Base-by-base conservation (phyloP, 1,140 invertebrate genomes). In the Ceratoteleas bidentatus region DNA sequence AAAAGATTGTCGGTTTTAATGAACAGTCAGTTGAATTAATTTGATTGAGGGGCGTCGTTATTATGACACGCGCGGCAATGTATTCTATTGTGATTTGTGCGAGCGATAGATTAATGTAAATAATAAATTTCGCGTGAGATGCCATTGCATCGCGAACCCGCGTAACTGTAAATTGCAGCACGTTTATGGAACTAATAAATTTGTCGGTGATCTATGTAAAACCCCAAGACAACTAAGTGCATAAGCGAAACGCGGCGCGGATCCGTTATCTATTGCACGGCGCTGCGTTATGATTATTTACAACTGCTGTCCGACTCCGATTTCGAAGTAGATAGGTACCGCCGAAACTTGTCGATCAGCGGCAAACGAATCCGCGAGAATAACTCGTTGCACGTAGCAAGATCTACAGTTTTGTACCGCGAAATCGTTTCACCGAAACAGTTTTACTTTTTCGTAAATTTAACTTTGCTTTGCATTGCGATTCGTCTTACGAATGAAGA, bases 141-240 rank as follows among this genome's bases (percentile, higher is more conserved):
- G 40, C 49, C 43, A 54, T 68, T 61, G 57, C 56, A 58, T 61
- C 38, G 61, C 50, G 24, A 24, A 33, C 38, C 38, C 43, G n/a
- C 50, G 16, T 6, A 57, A 56, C 47, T 70, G 75, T 64, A 77
- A 69, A 77, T 70, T 69, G 34, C 49, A 69, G 58, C 8, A 62
- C 45, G 57, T 69, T 69, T 77, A 64, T 77, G 38, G 45, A 57
- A 70, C 65, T 77, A 77, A 77, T 77, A 77, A 77, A 77, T 77
- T 70, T 70, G 40, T 57, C 56, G 32, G 16, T 66, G 68, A 72
- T 79, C 54, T 66, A 79, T 79, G 76, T 66, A 72, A 72, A 72
- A 72, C 10, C 52, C 53, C 24, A 79, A 79, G 76, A 79, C 66
- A 57, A 60, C 66, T 43, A 66, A 58, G 47, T 78, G 50, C 16